These are phyloP conservation scores for Apodemus sylvaticus DNA, from an alignment of 2,113 vertebrate genomes.

Conservation along the genomic window DNA sequence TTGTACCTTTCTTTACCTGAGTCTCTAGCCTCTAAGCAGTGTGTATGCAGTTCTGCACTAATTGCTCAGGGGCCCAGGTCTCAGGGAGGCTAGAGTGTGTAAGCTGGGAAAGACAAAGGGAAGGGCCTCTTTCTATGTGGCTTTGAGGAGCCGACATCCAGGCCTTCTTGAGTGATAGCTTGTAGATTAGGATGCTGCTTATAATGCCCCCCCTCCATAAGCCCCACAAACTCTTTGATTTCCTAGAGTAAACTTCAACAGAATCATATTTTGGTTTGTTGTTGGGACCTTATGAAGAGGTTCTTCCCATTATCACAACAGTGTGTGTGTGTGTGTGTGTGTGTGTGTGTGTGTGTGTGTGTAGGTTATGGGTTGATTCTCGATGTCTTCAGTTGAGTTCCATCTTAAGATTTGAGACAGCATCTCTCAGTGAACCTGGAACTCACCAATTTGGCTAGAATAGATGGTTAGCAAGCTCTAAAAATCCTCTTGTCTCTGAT, in stretches of 20 bases:
- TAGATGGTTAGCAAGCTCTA: background rate
- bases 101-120: background rate
- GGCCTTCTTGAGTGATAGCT: background rate
- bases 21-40: background rate
- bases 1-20: background rate
- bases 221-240: background rate
- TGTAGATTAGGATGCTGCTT: background rate
- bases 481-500: background rate
- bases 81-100: background rate
- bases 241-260: background rate
- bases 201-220: no score
- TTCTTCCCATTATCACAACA: background rate
- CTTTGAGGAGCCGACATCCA: background rate
- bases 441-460: background rate
- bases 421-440: background rate
- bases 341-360: background rate
- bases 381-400: background rate
- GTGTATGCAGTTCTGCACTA: background rate
- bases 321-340: background rate
- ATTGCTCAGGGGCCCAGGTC: background rate
- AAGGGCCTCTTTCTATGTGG: background rate
- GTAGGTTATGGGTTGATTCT: background rate
- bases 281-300: background rate
- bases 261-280: background rate
- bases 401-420: background rate